phyloP scores from a whole-genome alignment of 2,113 vertebrate species.

The Odocoileus virginianus region DNA sequence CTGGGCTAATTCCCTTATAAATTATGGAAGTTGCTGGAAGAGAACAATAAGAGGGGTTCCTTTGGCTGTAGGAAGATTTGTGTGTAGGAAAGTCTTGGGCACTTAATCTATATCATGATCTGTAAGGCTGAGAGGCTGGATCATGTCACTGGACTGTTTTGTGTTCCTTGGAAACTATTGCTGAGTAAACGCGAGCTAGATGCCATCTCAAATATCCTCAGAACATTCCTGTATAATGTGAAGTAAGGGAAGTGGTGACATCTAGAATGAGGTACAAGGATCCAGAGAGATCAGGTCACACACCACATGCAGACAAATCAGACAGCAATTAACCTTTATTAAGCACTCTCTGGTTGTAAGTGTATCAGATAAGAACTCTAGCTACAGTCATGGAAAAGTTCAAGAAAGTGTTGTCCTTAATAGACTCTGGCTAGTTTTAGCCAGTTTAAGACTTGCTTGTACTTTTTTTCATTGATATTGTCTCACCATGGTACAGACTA shows the following conservation, averaged over 20 bases:
- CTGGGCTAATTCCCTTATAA: constrained; percentile 21
- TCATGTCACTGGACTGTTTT: constrained; percentile 40
- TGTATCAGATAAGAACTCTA: not conserved
- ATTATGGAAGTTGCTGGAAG: constrained; percentile 25
- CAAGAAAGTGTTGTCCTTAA: not conserved
- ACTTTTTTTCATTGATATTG: not conserved
- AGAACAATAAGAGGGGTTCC: not conserved
- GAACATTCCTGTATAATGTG: not conserved
- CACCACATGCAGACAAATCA: not conserved
- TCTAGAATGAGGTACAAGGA: not conserved
- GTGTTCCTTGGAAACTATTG: constrained; percentile 39
- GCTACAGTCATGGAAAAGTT: not conserved
- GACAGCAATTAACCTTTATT: not conserved
- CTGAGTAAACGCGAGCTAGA: not conserved
- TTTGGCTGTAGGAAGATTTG: not conserved
- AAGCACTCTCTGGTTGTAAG: constrained; percentile 1
- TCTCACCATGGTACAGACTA: not conserved
- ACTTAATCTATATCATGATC: constrained; percentile 9
- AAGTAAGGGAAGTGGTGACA: not conserved
- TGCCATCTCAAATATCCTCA: constrained; percentile 45
- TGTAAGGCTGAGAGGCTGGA: constrained; percentile 39
- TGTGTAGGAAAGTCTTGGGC: not conserved
- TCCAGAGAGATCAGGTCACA: constrained; percentile 37
- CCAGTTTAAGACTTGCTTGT: not conserved
- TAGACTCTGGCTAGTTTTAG: not conserved